Conservation (phyloP, 1,140 invertebrate species). For the Drosophila watanabei region DNA sequence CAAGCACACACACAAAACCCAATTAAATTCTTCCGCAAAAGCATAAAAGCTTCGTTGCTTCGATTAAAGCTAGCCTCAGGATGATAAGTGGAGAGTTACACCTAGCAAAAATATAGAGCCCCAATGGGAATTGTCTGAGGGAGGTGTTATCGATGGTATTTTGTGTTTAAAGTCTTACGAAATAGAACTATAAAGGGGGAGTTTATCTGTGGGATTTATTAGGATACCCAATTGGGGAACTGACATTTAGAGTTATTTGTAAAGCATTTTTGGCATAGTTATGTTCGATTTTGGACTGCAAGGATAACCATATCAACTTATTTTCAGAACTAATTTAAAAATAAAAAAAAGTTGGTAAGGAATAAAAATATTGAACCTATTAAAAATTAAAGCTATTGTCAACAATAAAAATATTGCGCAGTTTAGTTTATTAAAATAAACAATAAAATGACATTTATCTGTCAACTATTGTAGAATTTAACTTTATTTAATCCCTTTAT, state of each 20-base stretch:
- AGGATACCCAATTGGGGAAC: no score
- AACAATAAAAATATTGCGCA: no score
- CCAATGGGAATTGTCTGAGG: not conserved
- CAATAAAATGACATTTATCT: no score
- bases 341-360: not conserved
- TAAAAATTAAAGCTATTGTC: no score
- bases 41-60: constrained; percentile 55
- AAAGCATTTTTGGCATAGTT: no score
- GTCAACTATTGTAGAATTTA: no score
- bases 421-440: not conserved
- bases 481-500: no score
- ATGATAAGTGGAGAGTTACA: not conserved
- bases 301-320: no score
- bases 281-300: no score
- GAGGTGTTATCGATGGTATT: not conserved
- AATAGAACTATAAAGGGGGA: not conserved
- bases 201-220: not conserved
- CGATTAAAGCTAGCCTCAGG: constrained; percentile 42
- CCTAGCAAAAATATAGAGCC: not conserved
- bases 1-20: constrained; percentile 41
- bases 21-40: constrained; percentile 61
- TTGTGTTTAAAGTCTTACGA: not conserved
- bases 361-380: no score
- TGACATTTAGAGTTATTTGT: not conserved
- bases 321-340: not conserved